Percentiles rank a stretch among this genome's conserved stretches.
These are phyloP conservation scores for Drosophila aff. DNA, from an alignment of 1,140 invertebrate genomes.

Conservation along the genomic window DNA sequence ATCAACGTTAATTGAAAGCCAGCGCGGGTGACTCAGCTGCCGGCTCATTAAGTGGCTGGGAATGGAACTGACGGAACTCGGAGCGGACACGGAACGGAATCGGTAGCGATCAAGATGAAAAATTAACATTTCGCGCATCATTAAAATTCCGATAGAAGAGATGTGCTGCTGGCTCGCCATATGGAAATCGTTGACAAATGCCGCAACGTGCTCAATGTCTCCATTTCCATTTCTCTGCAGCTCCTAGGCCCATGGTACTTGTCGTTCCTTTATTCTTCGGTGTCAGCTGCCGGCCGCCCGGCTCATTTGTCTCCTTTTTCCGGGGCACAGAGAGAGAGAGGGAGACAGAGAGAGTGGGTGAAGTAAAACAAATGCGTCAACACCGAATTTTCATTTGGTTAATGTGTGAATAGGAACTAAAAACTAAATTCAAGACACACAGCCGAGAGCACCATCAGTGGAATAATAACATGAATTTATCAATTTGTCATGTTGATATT, in stretches of 20 bases:
- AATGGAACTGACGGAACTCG: conserved; percentile 17
- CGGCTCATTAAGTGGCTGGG: conserved; percentile 67
- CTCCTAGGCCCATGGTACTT: conserved; percentile 44
- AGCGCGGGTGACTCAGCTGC: conserved; percentile 69
- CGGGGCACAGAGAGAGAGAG: not conserved
- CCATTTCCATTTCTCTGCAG: conserved; percentile 44
- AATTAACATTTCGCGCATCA: conserved; percentile 82
- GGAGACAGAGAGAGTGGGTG: conserved; percentile 49
- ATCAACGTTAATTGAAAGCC: conserved; percentile 82
- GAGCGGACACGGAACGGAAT: conserved; percentile 14
- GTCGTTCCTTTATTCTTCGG: conserved; percentile 36
- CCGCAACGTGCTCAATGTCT: conserved; percentile 79
- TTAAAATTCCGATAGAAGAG: conserved; percentile 74
- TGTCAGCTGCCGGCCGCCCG: conserved; percentile 68
- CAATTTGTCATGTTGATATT: conserved; percentile 84
- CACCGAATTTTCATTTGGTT: conserved; percentile 84
- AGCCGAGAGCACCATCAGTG: conserved; percentile 53
- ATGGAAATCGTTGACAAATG: conserved; percentile 78
- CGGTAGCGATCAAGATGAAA: conserved; percentile 69
- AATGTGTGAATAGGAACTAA: conserved; percentile 78
- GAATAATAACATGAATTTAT: conserved; percentile 84
- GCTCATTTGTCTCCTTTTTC: conserved; percentile 73
- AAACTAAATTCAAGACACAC: conserved; percentile 44
- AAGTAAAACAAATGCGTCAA: conserved; percentile 83
- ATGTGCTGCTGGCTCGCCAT: conserved; percentile 39